Evolutionary conservation across 2,113 vertebrate species (phyloP).

Genomic region (Clarias macrocephalus): DNA sequence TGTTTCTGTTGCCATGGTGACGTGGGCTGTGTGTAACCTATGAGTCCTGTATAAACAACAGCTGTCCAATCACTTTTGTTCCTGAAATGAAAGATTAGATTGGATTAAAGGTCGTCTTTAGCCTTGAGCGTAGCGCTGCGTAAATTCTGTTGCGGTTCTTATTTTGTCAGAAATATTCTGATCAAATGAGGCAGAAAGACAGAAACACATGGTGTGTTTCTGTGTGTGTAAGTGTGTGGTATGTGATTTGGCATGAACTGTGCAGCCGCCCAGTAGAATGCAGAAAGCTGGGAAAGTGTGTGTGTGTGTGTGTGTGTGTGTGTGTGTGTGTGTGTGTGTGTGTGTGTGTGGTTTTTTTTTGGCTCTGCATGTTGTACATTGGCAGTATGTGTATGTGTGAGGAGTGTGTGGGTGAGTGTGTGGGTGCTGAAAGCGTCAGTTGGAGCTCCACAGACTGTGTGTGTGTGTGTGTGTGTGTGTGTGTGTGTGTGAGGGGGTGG

Average conservation of each 20-base stretch:
- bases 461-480: slow-evolving; percentile 24
- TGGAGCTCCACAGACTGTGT: slow-evolving; percentile 2
- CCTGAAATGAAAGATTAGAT: neutral
- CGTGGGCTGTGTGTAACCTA: neutral
- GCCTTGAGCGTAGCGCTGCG: neutral
- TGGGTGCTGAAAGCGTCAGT: slow-evolving; percentile 27
- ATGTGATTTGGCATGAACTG: slow-evolving; percentile 6
- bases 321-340: neutral
- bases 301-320: slow-evolving; percentile 2
- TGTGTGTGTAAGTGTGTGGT: neutral
- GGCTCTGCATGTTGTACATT: slow-evolving; percentile 6
- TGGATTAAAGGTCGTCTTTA: neutral
- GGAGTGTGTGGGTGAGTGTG: slow-evolving; percentile 25
- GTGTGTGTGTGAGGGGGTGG: slow-evolving; percentile 9
- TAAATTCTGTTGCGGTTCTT: neutral
- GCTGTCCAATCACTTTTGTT: neutral
- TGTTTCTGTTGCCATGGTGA: neutral
- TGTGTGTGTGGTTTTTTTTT: slow-evolving; percentile 5
- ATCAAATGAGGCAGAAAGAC: slow-evolving; percentile 12
- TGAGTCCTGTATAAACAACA: neutral
- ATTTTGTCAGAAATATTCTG: neutral
- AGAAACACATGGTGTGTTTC: slow-evolving; percentile 4
- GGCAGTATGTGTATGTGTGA: slow-evolving; percentile 26
- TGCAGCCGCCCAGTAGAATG: neutral
- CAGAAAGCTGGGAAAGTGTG: neutral